These are phyloP conservation scores for Whitmania pigra DNA, from an alignment of 1,140 invertebrate species.

Conservation along the genomic window DNA sequence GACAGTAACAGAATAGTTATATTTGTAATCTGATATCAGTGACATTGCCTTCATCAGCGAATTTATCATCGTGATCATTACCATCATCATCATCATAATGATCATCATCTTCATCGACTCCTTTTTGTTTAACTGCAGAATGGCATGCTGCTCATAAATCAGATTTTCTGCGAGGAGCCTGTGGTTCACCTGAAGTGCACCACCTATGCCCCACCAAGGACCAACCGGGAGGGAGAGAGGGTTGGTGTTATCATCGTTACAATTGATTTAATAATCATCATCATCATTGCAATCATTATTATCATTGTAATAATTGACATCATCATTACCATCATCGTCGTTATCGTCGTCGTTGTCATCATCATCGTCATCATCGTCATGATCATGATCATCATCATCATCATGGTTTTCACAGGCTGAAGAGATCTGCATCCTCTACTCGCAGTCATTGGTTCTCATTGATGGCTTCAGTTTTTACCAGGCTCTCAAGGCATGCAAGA, in stretches of 20 bases:
- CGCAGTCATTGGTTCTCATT: conserved; percentile 59
- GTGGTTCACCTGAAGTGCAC: conserved; percentile 69
- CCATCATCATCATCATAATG: no score
- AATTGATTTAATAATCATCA: no score
- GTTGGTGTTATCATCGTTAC: conserved; percentile 26
- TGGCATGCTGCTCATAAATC: conserved; percentile 64
- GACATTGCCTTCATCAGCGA: no score
- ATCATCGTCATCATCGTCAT: no score
- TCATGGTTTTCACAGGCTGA: conserved; percentile 47
- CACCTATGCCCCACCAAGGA: conserved; percentile 53
- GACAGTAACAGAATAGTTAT: no score
- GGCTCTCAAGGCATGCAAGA: conserved; percentile 62
- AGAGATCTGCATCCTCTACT: conserved; percentile 70
- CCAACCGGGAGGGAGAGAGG: conserved; percentile 47
- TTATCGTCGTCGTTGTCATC: no score
- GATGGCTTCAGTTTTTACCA: conserved; percentile 71
- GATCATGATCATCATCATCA: no score
- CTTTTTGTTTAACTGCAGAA: conserved; percentile 44
- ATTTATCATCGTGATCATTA: neutral
- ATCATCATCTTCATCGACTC: no score
- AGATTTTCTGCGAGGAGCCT: conserved; percentile 68
- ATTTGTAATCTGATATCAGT: no score
- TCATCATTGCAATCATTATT: no score
- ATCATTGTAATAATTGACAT: no score
- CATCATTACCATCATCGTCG: neutral